Evolutionary conservation across 2,113 vertebrate genomes (phyloP).

Genomic region (Pelvicachromis taeniatus): DNA sequence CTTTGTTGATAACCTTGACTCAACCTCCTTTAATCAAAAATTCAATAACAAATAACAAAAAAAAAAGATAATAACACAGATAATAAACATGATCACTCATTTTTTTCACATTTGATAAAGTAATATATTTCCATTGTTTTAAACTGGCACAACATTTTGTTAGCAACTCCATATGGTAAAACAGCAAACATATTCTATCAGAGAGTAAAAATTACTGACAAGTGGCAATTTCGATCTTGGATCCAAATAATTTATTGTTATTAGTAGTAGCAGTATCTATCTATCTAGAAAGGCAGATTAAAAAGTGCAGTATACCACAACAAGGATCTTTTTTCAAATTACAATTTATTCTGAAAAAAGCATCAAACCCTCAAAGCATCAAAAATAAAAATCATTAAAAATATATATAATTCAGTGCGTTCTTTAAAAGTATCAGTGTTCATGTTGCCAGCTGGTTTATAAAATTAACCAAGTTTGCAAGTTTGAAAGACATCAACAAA

Average conservation of each 20-base stretch:
- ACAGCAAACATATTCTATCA: background rate
- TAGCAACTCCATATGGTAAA: background rate
- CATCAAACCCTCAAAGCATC: background rate
- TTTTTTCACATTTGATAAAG: background rate
- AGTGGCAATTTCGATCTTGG: background rate
- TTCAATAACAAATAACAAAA: background rate
- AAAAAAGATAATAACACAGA: background rate
- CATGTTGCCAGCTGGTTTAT: background rate
- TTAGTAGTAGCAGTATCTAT: background rate
- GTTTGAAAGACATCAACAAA: background rate
- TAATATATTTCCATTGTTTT: background rate
- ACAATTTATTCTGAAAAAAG: background rate
- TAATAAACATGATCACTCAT: background rate
- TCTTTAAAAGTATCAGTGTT: background rate
- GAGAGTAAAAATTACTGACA: background rate
- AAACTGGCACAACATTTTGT: background rate
- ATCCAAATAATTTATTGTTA: background rate
- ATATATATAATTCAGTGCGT: background rate
- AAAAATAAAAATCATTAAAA: background rate
- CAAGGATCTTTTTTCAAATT: background rate
- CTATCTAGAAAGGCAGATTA: background rate
- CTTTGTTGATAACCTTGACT: background rate
- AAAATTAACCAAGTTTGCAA: background rate
- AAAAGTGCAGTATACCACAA: background rate
- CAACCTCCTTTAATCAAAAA: background rate